Percentiles rank a stretch among this genome's conserved stretches.
Evolutionary conservation across 2,113 vertebrate species (phyloP).

Genomic region (Callionymus lyra): DNA sequence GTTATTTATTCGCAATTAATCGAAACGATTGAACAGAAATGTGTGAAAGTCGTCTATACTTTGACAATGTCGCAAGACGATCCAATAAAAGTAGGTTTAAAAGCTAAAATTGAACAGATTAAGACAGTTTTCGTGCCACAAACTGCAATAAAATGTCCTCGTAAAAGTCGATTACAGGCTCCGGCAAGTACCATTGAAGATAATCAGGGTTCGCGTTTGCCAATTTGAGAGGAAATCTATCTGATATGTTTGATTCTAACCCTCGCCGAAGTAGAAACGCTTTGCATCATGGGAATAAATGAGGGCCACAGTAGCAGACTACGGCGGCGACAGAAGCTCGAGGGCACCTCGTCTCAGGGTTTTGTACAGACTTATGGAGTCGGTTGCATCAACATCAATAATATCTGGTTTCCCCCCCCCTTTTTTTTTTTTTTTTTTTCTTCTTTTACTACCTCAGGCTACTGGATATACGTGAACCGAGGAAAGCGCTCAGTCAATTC

Average conservation of each 20-base stretch:
- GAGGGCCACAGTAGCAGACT: constrained; percentile 16
- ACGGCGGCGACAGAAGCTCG: constrained; percentile 18
- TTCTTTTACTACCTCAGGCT: constrained; percentile 15
- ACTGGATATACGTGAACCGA: constrained; percentile 25
- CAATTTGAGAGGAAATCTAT: background rate
- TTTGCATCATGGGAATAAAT: constrained; percentile 22
- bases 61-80: too few species aligned
- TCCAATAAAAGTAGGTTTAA: too few species aligned
- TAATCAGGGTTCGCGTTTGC: background rate
- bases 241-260: constrained; percentile 14
- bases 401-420: constrained; percentile 31
- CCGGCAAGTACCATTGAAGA: constrained; percentile 3
- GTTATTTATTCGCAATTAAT: too few species aligned
- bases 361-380: constrained; percentile 20
- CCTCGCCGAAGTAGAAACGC: constrained; percentile 19
- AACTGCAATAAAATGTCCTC: too few species aligned
- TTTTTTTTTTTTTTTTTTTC: too few species aligned
- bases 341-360: constrained; percentile 30
- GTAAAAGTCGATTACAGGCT: too few species aligned
- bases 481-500: constrained; percentile 21
- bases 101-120: too few species aligned
- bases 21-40: too few species aligned
- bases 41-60: too few species aligned
- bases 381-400: constrained; percentile 39
- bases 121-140: too few species aligned